Evolutionary conservation across 2,888 invertebrate genomes (phyloP).

Genomic region (Coenonympha glycerion): DNA sequence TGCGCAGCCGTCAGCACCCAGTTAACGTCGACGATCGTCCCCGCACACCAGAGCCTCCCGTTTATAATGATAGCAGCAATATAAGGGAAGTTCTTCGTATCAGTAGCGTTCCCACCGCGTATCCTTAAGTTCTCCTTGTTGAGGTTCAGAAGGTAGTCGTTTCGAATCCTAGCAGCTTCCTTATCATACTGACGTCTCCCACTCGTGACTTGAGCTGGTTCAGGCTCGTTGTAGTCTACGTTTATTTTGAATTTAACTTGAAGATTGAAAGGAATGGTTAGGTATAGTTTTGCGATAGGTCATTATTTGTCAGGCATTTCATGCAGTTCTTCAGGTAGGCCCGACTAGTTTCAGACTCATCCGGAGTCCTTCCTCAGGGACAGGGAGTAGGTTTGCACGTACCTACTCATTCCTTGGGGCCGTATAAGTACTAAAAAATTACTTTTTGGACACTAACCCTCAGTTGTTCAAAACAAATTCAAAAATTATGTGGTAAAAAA

Average conservation of each 20-base stretch:
- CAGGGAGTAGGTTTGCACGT: too few species aligned
- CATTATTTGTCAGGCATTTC: too few species aligned
- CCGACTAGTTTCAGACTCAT: too few species aligned
- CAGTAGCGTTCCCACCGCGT: conserved; percentile 45
- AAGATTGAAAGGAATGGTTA: too few species aligned
- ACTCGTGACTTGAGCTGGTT: conserved; percentile 12
- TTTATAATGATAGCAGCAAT: conserved; percentile 66
- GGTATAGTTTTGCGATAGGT: too few species aligned
- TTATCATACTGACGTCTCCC: conserved; percentile 32
- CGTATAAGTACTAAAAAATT: too few species aligned
- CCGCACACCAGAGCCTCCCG: conserved; percentile 64
- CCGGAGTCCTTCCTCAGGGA: too few species aligned
- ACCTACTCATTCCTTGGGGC: too few species aligned
- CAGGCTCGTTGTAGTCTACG: conserved; percentile 22
- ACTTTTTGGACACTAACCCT: too few species aligned
- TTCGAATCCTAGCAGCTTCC: conserved; percentile 37
- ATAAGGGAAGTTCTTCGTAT: conserved; percentile 58
- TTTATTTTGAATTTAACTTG: conserved; percentile 38
- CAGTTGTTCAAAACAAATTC: too few species aligned
- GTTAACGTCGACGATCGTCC: conserved; percentile 58
- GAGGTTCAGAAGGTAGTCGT: conserved; percentile 33
- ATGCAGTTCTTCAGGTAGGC: too few species aligned
- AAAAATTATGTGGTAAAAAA: too few species aligned
- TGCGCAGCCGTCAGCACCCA: conserved; percentile 69
- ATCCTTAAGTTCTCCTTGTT: conserved; percentile 36